These are phyloP conservation scores for Miltochrista miniata DNA, from an alignment of 2,888 invertebrate genomes.

Conservation along the genomic window DNA sequence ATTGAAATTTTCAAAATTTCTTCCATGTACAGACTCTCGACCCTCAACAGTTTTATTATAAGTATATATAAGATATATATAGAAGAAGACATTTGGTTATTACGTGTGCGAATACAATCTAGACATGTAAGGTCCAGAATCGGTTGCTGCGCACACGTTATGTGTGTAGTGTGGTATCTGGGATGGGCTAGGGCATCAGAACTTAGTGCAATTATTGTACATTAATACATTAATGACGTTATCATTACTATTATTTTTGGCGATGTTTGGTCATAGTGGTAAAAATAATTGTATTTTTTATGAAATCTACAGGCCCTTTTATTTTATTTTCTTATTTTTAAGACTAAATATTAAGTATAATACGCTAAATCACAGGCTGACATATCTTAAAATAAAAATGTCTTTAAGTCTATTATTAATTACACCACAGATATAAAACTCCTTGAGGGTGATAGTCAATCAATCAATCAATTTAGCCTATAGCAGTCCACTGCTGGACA, in stretches of 20 bases:
- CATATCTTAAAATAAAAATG: not conserved
- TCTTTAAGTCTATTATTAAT: not conserved
- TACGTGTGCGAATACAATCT: slow-evolving; percentile 2
- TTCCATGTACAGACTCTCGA: too few relatives aligned
- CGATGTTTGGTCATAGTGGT: slow-evolving; percentile 1
- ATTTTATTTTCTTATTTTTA: slow-evolving; percentile 1
- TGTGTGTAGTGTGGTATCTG: too few relatives aligned
- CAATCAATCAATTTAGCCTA: too few relatives aligned
- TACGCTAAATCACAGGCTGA: not conserved
- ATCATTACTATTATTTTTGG: slow-evolving; percentile 1
- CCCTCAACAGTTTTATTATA: too few relatives aligned
- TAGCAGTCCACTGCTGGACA: too few relatives aligned
- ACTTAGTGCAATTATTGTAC: too few relatives aligned
- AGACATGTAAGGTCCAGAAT: slow-evolving; percentile 6
- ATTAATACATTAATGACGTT: not conserved
- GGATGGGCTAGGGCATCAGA: not conserved
- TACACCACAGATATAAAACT: not conserved
- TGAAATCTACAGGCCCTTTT: not conserved
- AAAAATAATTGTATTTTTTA: not conserved
- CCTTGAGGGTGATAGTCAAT: not conserved
- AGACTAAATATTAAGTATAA: not conserved
- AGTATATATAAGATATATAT: too few relatives aligned
- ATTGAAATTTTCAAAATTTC: too few relatives aligned
- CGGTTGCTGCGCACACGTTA: not conserved
- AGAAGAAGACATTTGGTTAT: not conserved